Evolutionary conservation across 2,797 vertebrate genomes (phyloP), one percentile per base, ranked within the genome.

Genomic region (Linurgus olivaceus): DNA sequence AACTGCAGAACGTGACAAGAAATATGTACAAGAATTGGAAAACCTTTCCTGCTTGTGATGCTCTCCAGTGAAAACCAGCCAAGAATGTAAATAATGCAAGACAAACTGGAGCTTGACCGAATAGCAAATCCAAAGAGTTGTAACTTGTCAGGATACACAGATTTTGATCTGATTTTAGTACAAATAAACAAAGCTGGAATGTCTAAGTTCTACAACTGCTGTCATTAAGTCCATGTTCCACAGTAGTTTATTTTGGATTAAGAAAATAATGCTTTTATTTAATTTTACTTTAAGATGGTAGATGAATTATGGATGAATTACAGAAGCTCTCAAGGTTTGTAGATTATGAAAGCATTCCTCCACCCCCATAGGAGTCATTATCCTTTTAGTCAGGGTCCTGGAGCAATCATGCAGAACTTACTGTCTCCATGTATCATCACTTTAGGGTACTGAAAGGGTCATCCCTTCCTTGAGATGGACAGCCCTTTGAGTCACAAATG

Each of bases 1-100:
- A 96, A 91, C 45, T 80, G 79, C 42, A 74, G 38, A 91, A 90
- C 9, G 18, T 29, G 91, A 81, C 87, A 95, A 91, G 75, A 96
- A 95, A 91, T 80, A 87, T 2, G 24, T 44, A 91, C 13, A 73
- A 77, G 55, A 83, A 68, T 9, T 94, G 91, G 87, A 86, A 94
- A 91, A 94, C 57, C 72, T 54, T 74, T 73, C 72, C 52, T 80
- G 35, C 42, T 83, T 58, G 35, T 40, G 68, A 88, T n/a, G 65
- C 20, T 80, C 38, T 90, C 52, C 65, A 77, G 29, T 65, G 82
- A 93, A 94, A 90, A 63, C 38, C 7, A 2, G 68, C 85, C 87
- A 96, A 80, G 52, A 91, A 63, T 3, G 7, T 71, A 93, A 94
- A 90, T 88, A 94, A 93, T 37, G 35, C 45, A 86, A 80, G 54